Percentiles rank a stretch among this genome's conserved stretches.
Conservation (phyloP, 2,888 invertebrate species). For the Pandemis corylana region DNA sequence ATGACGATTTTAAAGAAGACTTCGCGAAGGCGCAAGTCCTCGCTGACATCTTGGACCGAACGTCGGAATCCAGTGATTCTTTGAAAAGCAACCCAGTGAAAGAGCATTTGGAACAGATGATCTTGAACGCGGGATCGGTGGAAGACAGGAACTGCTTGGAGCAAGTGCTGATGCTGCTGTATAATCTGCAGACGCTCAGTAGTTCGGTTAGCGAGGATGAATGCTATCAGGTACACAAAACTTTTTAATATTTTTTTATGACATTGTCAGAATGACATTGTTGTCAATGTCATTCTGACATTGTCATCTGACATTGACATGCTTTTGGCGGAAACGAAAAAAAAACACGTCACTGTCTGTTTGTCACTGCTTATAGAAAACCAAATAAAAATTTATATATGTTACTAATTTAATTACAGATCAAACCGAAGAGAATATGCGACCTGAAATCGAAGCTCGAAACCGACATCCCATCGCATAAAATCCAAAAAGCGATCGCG, state of each 20-base stretch:
- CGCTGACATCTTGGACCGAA: constrained; percentile 76
- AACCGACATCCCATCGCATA: constrained; percentile 71
- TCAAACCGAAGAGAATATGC: constrained; percentile 76
- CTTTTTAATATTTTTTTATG: constrained; percentile 3
- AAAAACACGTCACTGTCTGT: constrained; percentile 33
- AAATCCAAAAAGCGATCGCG: constrained; percentile 85
- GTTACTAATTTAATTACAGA: constrained; percentile 61
- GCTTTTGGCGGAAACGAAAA: background rate
- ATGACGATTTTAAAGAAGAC: constrained; percentile 80
- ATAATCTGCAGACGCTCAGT: constrained; percentile 85
- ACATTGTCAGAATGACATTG: background rate
- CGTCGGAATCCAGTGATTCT: constrained; percentile 77
- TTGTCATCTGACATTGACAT: background rate
- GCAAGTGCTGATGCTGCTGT: constrained; percentile 86
- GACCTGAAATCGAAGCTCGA: constrained; percentile 74
- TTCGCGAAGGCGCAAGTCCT: constrained; percentile 80
- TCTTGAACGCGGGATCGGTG: constrained; percentile 78
- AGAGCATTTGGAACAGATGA: constrained; percentile 81
- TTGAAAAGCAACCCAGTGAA: constrained; percentile 79
- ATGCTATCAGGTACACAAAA: constrained; percentile 76
- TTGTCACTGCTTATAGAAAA: constrained; percentile 8
- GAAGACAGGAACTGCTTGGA: constrained; percentile 87
- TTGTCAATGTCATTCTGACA: no score
- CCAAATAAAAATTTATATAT: constrained; percentile 4
- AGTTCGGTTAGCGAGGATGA: constrained; percentile 84